These are phyloP conservation scores for Mobula birostris DNA, from an alignment of 2,113 vertebrate genomes.

Conservation along the genomic window DNA sequence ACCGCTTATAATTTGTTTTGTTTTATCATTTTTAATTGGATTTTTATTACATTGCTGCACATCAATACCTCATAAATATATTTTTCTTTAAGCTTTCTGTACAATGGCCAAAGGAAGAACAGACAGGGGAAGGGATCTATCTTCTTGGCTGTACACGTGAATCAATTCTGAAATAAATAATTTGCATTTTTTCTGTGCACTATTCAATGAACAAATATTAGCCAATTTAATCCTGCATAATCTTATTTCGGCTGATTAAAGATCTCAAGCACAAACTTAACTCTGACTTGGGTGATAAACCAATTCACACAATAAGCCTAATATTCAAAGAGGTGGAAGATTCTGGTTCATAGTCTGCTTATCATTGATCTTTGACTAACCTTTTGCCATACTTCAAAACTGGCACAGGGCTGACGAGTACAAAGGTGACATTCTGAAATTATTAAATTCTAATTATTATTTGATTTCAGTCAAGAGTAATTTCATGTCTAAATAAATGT, in stretches of 20 bases:
- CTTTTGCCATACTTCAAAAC: neutral
- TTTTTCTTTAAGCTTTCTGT: neutral
- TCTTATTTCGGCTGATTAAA: neutral
- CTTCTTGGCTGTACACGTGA: neutral
- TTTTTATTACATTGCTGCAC: neutral
- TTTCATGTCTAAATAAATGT: neutral
- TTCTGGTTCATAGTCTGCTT: neutral
- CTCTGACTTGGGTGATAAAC: neutral
- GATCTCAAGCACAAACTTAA: neutral
- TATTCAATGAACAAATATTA: neutral
- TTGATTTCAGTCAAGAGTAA: neutral
- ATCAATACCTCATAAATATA: neutral
- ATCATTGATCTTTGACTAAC: neutral
- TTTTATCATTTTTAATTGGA: neutral
- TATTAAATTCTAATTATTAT: neutral
- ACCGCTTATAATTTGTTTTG: neutral
- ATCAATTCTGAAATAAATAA: neutral
- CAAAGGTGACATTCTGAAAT: neutral
- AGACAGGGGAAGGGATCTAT: neutral
- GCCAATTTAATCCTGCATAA: too few relatives aligned
- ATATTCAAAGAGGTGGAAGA: neutral
- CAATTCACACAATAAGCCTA: neutral
- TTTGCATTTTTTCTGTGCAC: neutral
- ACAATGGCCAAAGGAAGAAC: neutral
- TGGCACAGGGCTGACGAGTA: neutral